These are phyloP conservation scores for Ptychoptera albimana DNA, from an alignment of 2,888 invertebrate genomes.

Conservation along the genomic window DNA sequence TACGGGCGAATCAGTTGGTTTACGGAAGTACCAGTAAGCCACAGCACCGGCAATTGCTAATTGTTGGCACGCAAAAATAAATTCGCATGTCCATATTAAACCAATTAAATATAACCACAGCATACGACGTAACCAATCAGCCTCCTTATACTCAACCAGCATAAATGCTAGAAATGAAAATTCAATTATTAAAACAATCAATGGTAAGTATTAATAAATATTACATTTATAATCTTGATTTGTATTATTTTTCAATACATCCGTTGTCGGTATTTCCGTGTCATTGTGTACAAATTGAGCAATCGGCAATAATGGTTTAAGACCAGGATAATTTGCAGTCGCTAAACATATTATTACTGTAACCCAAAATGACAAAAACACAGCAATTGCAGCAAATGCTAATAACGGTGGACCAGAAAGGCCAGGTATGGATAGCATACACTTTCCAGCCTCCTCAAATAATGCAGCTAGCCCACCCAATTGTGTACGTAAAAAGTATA, in stretches of 20 bases:
- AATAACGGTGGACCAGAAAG: slow-evolving; percentile 70
- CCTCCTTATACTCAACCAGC: slow-evolving; percentile 57
- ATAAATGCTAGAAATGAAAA: slow-evolving; percentile 40
- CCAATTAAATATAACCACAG: slow-evolving; percentile 89
- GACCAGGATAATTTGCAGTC: slow-evolving; percentile 62
- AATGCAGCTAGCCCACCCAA: slow-evolving; percentile 68
- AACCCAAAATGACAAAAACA: slow-evolving; percentile 78
- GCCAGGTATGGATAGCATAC: slow-evolving; percentile 68
- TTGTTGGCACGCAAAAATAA: slow-evolving; percentile 86
- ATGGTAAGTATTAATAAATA: not conserved
- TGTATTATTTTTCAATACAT: slow-evolving; percentile 19
- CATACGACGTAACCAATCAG: slow-evolving; percentile 74
- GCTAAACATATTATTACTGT: slow-evolving; percentile 60
- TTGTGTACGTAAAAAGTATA: slow-evolving; percentile 62
- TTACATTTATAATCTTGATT: slow-evolving; percentile 20
- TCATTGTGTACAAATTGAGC: not conserved
- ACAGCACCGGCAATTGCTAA: slow-evolving; percentile 89
- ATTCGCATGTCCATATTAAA: slow-evolving; percentile 85
- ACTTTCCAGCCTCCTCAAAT: slow-evolving; percentile 81
- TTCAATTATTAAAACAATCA: slow-evolving; percentile 6
- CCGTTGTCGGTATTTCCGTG: slow-evolving; percentile 7
- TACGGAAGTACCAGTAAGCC: slow-evolving; percentile 85
- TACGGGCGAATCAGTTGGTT: slow-evolving; percentile 54
- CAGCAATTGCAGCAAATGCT: slow-evolving; percentile 61
- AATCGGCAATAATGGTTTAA: slow-evolving; percentile 28